Conservation (phyloP, 2,797 vertebrate genomes). For the Coluber constrictor region DNA sequence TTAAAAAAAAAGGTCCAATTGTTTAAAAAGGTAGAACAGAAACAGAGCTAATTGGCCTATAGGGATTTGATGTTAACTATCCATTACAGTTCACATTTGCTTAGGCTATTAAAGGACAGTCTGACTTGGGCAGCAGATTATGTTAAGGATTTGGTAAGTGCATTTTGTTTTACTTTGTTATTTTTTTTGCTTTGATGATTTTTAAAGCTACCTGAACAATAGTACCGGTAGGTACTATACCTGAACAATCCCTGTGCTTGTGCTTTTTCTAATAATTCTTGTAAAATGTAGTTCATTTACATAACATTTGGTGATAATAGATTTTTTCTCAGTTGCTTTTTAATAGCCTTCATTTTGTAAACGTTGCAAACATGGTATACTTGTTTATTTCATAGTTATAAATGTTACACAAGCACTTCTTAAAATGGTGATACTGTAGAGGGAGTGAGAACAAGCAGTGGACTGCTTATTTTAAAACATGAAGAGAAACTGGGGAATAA, state of each 20-base stretch:
- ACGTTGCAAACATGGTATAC: background rate
- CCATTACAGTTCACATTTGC: background rate
- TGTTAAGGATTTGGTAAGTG: conserved; percentile 15
- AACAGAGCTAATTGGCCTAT: conserved; percentile 42
- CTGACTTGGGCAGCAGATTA: background rate
- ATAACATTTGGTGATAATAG: background rate
- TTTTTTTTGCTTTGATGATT: background rate
- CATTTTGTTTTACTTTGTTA: background rate
- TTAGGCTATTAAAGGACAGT: conserved; percentile 14
- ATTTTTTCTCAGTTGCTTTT: background rate
- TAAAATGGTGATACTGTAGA: background rate
- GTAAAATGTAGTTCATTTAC: background rate
- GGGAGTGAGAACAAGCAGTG: conserved; percentile 5
- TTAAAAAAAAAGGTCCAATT: conserved; percentile 47
- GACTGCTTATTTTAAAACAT: conserved; percentile 26
- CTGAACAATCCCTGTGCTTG: background rate
- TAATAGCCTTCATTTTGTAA: background rate
- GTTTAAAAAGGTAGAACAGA: conserved; percentile 12
- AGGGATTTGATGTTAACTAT: conserved; percentile 45
- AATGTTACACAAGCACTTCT: background rate
- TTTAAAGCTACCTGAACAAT: background rate
- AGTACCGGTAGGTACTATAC: too few species aligned
- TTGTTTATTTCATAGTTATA: conserved; percentile 13
- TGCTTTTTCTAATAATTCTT: background rate
- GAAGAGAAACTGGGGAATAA: conserved; percentile 43